Conservation (phyloP, 2,113 vertebrate species). For the Zosterops japonicus region DNA sequence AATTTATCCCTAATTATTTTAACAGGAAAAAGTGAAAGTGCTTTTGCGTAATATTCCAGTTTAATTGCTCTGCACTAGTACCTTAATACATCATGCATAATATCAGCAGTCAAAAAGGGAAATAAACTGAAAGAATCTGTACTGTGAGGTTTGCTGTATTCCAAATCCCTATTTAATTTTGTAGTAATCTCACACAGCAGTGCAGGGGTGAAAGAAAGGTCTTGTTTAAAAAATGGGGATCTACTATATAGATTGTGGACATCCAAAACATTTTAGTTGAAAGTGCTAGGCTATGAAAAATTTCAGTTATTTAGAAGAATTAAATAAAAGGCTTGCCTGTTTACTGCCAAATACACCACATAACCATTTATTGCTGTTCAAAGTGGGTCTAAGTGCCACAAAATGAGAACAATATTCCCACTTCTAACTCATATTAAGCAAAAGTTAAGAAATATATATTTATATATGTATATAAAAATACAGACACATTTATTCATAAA, state of each 20-base stretch:
- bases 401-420: not conserved
- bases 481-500: not conserved
- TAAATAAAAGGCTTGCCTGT: not conserved
- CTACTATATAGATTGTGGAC: not conserved
- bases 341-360: not conserved
- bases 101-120: not conserved
- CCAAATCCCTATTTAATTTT: not conserved
- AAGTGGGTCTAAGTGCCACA: not conserved
- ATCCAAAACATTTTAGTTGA: not conserved
- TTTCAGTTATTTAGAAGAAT: not conserved
- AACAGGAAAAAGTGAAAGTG: slow-evolving; percentile 43
- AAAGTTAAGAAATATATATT: not conserved
- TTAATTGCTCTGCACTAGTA: not conserved
- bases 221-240: not conserved
- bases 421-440: not conserved
- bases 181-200: not conserved
- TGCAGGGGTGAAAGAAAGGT: not conserved
- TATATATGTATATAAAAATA: not conserved
- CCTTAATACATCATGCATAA: not conserved
- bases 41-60: not conserved
- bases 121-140: not conserved
- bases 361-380: not conserved
- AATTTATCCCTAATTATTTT: slow-evolving; percentile 46
- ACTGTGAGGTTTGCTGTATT: not conserved
- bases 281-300: not conserved